Evolutionary conservation across 2,113 vertebrate genomes (phyloP), one percentile per base, ranked within the genome.

Genomic region (Chloebia gouldiae): DNA sequence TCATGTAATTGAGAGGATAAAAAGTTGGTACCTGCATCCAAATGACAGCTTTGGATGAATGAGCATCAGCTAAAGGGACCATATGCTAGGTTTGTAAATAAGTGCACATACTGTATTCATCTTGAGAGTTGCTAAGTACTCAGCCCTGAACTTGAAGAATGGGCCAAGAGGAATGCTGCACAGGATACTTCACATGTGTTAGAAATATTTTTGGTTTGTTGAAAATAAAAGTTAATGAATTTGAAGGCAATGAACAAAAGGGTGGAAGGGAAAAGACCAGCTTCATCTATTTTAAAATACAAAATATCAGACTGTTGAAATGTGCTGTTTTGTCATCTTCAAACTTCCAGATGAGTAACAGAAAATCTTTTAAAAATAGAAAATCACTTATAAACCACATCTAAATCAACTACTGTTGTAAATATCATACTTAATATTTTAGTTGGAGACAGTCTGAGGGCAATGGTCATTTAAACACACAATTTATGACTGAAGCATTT

Each of bases 221-320:
- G 14, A 47, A 27, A 79, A 90, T 17, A 63, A 85, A 79, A 87
- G 59, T 9, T 24, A 71, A 2, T 10, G 0, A 1, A 15, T 33
- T 87, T 83, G 59, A n/a, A 56, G 28, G 6, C 14, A 84, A 64
- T 20, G 17, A 11, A 23, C 2, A 47, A 86, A 78, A 64, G 0
- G 1, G 2, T 7, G 2, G 14, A 45, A 73, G 2, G 11, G 15
- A 64, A 50, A 64, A 71, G 8, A 19, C 2, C 7, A 30, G 11
- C 14, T 81, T 90, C 0, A 27, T 47, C 1, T 71, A 0, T 90
- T 81, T 80, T 65, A 14, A 78, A 91, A 69, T 24, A 70, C 9
- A 53, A 59, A 90, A 45, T 47, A 59, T 33, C 18, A 75, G 21
- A 11, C 10, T 60, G 6, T 60, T 68, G 21, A 93, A 88, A 80